Percentiles rank a stretch among this genome's conserved stretches.
phyloP scores from a whole-genome alignment of 2,113 vertebrate genomes.

The Corythornis cristatus region DNA sequence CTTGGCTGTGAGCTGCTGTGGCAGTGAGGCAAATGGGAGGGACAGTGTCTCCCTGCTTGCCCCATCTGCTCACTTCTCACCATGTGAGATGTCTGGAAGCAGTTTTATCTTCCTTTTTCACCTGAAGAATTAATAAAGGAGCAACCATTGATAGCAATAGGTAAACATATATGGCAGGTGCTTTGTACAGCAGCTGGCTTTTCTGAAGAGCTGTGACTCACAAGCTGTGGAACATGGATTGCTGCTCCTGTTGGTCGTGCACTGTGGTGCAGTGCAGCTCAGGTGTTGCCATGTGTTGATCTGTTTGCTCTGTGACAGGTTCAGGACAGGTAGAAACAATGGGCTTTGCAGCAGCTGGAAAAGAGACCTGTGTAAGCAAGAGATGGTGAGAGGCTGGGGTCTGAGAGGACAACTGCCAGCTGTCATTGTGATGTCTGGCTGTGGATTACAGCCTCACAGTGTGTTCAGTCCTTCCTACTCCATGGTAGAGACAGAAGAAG shows the following conservation, averaged over 20 bases:
- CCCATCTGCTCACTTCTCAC: neutral
- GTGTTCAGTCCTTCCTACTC: neutral
- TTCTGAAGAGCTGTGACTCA: neutral
- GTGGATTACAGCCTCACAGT: rapidly evolving
- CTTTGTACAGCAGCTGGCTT: neutral
- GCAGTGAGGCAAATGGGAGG: neutral
- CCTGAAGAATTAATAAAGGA: neutral
- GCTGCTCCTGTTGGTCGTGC: neutral
- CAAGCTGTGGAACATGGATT: neutral
- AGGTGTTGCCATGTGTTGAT: rapidly evolving
- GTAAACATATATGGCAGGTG: neutral
- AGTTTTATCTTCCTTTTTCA: neutral
- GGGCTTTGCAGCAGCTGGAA: neutral
- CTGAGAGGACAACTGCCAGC: rapidly evolving
- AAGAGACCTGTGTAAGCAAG: neutral
- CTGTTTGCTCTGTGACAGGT: neutral
- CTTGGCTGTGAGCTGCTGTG: neutral
- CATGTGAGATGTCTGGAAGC: neutral
- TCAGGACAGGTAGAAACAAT: neutral
- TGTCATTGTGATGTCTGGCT: rapidly evolving
- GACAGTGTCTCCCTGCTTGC: neutral
- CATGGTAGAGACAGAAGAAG: neutral
- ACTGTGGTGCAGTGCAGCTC: neutral
- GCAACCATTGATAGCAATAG: neutral
- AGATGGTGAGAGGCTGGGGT: neutral